Conservation (phyloP, 2,888 invertebrate species). For the Synergus gifuensis region DNA sequence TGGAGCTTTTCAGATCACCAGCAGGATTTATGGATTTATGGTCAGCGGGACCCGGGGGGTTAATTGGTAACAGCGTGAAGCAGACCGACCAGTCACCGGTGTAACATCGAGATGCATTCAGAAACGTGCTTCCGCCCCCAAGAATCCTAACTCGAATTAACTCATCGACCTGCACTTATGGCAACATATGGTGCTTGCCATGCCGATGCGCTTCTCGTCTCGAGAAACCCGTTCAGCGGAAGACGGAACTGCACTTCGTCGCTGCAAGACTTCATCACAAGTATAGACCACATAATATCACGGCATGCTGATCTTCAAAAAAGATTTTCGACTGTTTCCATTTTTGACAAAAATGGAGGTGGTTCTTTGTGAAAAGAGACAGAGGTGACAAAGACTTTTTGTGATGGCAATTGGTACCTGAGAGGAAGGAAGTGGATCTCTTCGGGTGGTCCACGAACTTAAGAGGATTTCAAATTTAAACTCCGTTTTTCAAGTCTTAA, state of each 20-base stretch:
- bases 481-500: no score
- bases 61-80: constrained; percentile 56
- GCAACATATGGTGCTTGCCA: constrained; percentile 10
- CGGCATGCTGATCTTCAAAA: not conserved
- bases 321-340: not conserved
- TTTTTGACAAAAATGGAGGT: not conserved
- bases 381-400: not conserved
- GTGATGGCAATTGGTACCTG: not conserved
- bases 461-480: not conserved
- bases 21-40: constrained; percentile 65
- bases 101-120: constrained; percentile 9
- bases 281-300: not conserved
- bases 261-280: not conserved
- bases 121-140: constrained; percentile 25
- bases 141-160: constrained; percentile 35
- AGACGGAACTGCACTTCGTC: not conserved
- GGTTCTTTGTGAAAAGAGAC: not conserved
- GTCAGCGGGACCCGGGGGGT: constrained; percentile 49
- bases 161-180: constrained; percentile 34
- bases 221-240: constrained; percentile 13
- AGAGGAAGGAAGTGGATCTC: constrained; percentile 3
- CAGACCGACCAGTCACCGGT: constrained; percentile 27
- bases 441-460: not conserved
- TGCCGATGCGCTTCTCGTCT: not conserved
- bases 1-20: constrained; percentile 44